Evolutionary conservation across 2,888 invertebrate genomes (phyloP), one percentile per base, ranked within the genome.

Genomic region (Drosophila quinaria): DNA sequence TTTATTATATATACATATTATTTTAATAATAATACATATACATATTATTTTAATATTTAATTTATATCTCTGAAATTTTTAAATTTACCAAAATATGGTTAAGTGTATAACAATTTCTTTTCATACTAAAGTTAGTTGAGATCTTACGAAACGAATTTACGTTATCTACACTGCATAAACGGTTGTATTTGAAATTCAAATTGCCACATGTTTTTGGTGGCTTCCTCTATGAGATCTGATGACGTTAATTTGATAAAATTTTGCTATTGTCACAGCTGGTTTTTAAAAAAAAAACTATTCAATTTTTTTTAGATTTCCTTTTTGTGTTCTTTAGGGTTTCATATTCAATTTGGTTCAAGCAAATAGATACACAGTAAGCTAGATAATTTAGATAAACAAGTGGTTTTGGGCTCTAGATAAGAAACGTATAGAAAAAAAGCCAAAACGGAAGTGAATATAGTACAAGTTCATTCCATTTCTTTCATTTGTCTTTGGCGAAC

Each of bases 331-430:
- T 6, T 39, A 52, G 39, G 15, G 51, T 46, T 54, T 55, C 51
- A 61, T 56, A n/a, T 72, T 80, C 68, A 76, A 88, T 86, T 86
- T 83, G 83, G 63, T 69, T 78, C 64, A 72, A 69, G 56, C 78
- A 82, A 86, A 80, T 66, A 70, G 25, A 69, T 54, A 59, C 17
- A 47, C 19, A 61, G 42, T 42, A 42, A 31, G 42, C 49, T n/a
- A 76, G 84, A 87, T 88, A 83, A 83, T 74, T 77, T 66, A 78
- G 89, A 74, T 80, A 88, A 86, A 74, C 87, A 86, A 74, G 58
- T 68, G 65, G 59, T 62, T 58, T 44, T 31, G 15, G 37, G n/a
- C 52, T 42, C 33, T 13, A 39, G 85, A 79, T 82, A 84, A 82
- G 74, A 49, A 50, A n/a, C n/a, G 8, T 31, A 29, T 22, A 29